Evolutionary conservation across 2,888 invertebrate species (phyloP), one percentile per base, ranked within the genome.

Genomic region (Drosophila phalerata): DNA sequence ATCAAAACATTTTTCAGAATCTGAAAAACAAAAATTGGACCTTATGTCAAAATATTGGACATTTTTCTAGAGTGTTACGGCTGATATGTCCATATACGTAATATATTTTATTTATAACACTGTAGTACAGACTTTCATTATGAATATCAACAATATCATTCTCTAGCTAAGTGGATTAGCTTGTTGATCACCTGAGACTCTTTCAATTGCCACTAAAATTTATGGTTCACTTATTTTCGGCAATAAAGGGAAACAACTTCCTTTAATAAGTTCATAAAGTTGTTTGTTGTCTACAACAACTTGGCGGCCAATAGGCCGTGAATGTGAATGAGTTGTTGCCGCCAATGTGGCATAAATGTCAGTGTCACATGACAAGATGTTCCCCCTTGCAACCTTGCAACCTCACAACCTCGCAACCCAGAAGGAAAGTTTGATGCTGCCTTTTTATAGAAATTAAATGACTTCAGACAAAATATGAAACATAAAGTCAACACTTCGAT

Each of bases 401-500:
- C 22, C 22, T 3, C 25, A 19, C 37, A 28, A 34, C 37, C 42
- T 51, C 34, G 10, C 51, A 51, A 37, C 30, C 22, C 19, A 32
- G 10, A 37, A 28, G 19, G 45, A 38, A 28, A 48, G 40, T 57
- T 65, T 57, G 63, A 38, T 58, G 64, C 49, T 71, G 60, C 55
- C 64, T 65, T 75, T 79, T 79, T 76, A 75, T 79, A 75, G 76
- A 77, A 77, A 75, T 79, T 80, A 79, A 79, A 80, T 70, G 80
- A 66, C 77, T 77, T 79, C 70, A 76, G 72, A 69, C 66, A 77
- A 80, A 77, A 73, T 77, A 67, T 73, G 80, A 69, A 72, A 77
- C 77, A 79, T 84, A 80, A 77, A 81, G 65, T 73, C 76, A 79
- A 77, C 82, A 80, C 82, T 81, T 72, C 82, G 72, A 80, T 80